phyloP scores from a whole-genome alignment of 2,113 vertebrate genomes.

The Orcinus orca region DNA sequence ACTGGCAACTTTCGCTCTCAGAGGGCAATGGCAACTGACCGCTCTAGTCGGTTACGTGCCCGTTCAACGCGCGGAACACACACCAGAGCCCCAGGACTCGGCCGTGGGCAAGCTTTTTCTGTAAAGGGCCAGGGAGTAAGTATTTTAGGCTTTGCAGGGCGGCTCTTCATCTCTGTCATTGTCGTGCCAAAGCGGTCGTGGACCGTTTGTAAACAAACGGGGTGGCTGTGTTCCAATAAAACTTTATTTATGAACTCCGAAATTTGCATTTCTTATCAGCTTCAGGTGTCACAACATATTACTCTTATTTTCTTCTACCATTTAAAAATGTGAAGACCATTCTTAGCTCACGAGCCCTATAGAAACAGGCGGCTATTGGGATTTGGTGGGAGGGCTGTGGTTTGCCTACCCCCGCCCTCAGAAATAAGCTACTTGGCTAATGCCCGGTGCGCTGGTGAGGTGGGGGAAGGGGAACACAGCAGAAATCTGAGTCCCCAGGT shows the following conservation, averaged over 20 bases:
- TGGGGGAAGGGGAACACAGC: background rate
- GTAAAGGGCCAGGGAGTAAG: background rate
- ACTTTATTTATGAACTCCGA: constrained; percentile 46
- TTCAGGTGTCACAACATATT: constrained; percentile 28
- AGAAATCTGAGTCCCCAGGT: background rate
- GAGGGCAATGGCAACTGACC: background rate
- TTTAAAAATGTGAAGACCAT: background rate
- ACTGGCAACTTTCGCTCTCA: background rate
- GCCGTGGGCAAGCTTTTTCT: background rate
- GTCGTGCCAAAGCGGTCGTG: background rate
- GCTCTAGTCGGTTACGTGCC: background rate
- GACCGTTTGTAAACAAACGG: background rate
- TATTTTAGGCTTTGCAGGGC: background rate
- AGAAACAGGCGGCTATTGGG: background rate
- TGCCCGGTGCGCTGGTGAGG: background rate
- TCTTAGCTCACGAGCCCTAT: background rate
- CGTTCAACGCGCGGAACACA: background rate
- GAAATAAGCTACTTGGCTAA: background rate
- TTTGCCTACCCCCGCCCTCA: background rate
- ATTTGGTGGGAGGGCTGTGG: background rate
- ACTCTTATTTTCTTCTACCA: constrained; percentile 18
- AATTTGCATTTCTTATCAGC: constrained; percentile 27
- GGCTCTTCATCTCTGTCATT: background rate
- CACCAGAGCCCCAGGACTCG: background rate
- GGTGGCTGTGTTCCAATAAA: constrained; percentile 45